Evolutionary conservation across 2,888 invertebrate species (phyloP).

Genomic region (Ligdia adustata): DNA sequence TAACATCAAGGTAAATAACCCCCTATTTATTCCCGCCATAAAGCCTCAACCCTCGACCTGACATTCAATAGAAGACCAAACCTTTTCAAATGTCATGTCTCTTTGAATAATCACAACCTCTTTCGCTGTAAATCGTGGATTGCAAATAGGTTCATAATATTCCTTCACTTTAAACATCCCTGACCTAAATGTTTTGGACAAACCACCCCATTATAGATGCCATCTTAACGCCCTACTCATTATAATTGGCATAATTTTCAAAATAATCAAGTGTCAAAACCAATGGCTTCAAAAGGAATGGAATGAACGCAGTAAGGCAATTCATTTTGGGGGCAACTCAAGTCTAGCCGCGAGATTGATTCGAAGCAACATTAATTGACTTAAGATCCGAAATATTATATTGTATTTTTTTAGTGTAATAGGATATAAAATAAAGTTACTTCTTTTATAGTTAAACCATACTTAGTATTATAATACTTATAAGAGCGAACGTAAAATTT

Average conservation of each 20-base stretch:
- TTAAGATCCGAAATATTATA: too few species aligned
- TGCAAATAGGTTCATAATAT: background rate
- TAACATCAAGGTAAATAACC: too few species aligned
- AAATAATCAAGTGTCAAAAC: conserved; percentile 51
- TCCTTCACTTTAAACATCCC: conserved; percentile 4
- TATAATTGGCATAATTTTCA: conserved; percentile 51
- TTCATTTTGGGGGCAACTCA: background rate
- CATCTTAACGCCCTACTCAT: conserved; percentile 19
- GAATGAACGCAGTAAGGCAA: conserved; percentile 37
- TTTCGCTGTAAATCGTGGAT: background rate
- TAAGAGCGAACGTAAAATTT: too few species aligned
- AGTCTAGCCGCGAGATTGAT: too few species aligned
- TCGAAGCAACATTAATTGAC: too few species aligned
- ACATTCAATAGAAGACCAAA: background rate
- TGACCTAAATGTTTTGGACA: conserved; percentile 9
- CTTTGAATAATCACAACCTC: background rate
- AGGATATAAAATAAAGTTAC: too few species aligned
- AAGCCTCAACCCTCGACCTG: background rate
- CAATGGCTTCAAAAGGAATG: conserved; percentile 33
- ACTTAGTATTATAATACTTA: too few species aligned
- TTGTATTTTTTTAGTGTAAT: too few species aligned
- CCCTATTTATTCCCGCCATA: background rate
- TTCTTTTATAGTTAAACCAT: too few species aligned
- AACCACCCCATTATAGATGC: conserved; percentile 16
- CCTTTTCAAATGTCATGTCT: background rate